Percentiles rank a stretch among this genome's conserved stretches.
Evolutionary conservation across 2,797 vertebrate species (phyloP).

Genomic region (Enteromius viviparus): DNA sequence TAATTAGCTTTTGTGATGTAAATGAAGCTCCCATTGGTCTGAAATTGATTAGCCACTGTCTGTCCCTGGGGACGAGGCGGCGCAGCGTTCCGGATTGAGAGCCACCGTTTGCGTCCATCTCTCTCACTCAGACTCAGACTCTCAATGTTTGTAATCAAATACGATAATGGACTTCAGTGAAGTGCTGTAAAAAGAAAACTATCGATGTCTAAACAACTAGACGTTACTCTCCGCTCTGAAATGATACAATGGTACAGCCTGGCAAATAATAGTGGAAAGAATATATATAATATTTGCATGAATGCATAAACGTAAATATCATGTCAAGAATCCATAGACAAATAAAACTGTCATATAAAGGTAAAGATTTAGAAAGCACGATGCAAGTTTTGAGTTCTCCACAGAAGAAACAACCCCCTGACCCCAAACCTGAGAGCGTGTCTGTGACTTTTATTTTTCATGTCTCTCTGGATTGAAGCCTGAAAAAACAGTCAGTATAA

Average conservation of each 20-base stretch:
- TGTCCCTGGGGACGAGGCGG: constrained; percentile 48
- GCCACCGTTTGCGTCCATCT: constrained; percentile 30
- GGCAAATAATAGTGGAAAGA: background rate
- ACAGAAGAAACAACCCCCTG: constrained; percentile 35
- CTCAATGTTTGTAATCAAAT: constrained; percentile 45
- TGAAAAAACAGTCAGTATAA: background rate
- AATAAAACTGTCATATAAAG: background rate
- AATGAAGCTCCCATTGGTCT: constrained; percentile 61
- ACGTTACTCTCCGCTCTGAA: constrained; percentile 17
- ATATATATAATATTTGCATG: background rate
- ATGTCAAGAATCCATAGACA: background rate
- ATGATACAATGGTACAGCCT: background rate
- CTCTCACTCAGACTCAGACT: background rate
- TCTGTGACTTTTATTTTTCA: constrained; percentile 13
- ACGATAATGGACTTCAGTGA: constrained; percentile 35
- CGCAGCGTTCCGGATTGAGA: constrained; percentile 43
- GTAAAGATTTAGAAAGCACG: background rate
- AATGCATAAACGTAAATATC: background rate
- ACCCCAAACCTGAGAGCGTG: constrained; percentile 5
- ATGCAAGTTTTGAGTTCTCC: constrained; percentile 1
- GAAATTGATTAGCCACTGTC: constrained; percentile 62
- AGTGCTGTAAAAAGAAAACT: constrained; percentile 45
- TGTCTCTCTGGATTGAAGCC: background rate
- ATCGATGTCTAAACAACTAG: constrained; percentile 44
- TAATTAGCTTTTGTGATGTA: constrained; percentile 76